Evolutionary conservation across 1,140 invertebrate genomes (phyloP).

Genomic region (Asbolus verrucosus): DNA sequence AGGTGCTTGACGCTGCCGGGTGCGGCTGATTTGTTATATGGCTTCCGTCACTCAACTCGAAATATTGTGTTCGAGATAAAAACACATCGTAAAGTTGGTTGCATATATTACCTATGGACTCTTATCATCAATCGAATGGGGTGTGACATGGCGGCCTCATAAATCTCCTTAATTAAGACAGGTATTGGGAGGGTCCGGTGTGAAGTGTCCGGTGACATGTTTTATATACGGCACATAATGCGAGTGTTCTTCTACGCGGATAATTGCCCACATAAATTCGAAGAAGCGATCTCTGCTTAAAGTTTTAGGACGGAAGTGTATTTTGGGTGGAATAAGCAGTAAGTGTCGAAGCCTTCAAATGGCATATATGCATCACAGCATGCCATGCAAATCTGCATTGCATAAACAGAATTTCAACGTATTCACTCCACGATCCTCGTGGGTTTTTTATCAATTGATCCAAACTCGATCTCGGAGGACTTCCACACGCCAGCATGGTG

Average conservation of each 20-base stretch:
- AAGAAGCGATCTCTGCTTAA: too few relatives aligned
- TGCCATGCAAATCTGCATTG: constrained; percentile 22
- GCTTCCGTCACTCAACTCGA: constrained; percentile 49
- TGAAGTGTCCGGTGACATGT: constrained; percentile 50
- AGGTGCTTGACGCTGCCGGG: constrained; percentile 55
- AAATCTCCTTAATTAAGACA: constrained; percentile 54
- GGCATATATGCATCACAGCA: constrained; percentile 27
- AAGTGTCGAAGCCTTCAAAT: constrained; percentile 26
- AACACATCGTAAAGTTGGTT: constrained; percentile 54
- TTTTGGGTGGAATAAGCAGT: too few relatives aligned
- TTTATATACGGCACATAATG: constrained; percentile 46
- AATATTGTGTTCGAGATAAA: constrained; percentile 55
- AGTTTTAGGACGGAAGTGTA: too few relatives aligned
- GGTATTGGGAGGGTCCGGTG: constrained; percentile 48
- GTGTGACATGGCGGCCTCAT: constrained; percentile 53
- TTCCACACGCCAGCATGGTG: constrained; percentile 6
- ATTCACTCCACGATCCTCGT: constrained; percentile 27
- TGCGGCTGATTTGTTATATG: constrained; percentile 56
- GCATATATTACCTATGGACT: constrained; percentile 50
- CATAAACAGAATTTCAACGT: constrained; percentile 29
- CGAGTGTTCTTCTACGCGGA: constrained; percentile 14
- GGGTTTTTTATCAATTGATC: constrained; percentile 36
- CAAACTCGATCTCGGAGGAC: constrained; percentile 24
- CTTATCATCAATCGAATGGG: constrained; percentile 53
- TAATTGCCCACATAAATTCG: constrained; percentile 26